These are phyloP conservation scores for Chaetodon trifascialis DNA, from an alignment of 2,113 vertebrate genomes.

Conservation along the genomic window DNA sequence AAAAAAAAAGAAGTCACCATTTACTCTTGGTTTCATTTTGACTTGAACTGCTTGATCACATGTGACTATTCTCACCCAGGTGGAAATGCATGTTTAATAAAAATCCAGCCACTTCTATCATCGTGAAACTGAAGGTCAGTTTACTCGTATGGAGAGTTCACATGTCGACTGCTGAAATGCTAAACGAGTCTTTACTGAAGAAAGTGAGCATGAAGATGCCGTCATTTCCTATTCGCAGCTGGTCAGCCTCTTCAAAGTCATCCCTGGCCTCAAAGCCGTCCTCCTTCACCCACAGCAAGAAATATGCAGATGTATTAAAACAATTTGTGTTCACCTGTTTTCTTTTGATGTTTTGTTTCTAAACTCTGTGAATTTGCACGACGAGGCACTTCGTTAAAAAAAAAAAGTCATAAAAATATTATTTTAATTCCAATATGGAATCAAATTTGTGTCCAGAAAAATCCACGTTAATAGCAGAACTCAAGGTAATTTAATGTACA, in stretches of 20 bases:
- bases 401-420: no score
- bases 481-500: no score
- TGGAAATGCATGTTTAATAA: no score
- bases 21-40: no score
- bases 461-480: no score
- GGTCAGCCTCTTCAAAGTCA: slow-evolving; percentile 97
- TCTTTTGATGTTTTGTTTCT: not conserved
- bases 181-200: slow-evolving; percentile 92
- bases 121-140: not conserved
- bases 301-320: not conserved
- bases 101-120: not conserved
- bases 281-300: slow-evolving; percentile 84
- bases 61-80: no score
- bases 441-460: no score
- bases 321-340: not conserved
- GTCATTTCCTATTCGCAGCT: slow-evolving; percentile 98
- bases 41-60: no score
- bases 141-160: not conserved
- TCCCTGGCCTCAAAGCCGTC: slow-evolving; percentile 96
- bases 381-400: not conserved
- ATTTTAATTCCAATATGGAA: no score
- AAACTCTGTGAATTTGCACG: no score
- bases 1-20: no score
- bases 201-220: slow-evolving; percentile 99
- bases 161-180: not conserved